A percentile compares a stretch with the other conserved stretches of the same genome.
These are phyloP conservation scores for Adrianichthys oophorus DNA, from an alignment of 2,797 vertebrate species.

Conservation along the genomic window DNA sequence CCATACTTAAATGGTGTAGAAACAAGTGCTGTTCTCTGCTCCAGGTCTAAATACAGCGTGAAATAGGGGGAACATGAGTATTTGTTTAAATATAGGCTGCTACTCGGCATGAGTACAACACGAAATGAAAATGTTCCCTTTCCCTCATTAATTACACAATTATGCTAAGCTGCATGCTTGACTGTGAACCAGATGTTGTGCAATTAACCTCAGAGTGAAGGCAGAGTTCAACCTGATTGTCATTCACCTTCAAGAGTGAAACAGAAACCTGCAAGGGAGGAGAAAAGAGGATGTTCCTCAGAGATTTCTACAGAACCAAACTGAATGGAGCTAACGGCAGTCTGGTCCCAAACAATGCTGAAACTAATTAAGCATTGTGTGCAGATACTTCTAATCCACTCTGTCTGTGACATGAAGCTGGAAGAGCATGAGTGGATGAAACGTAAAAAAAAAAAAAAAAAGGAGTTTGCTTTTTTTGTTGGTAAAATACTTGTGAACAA, in stretches of 20 bases:
- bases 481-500: background rate
- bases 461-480: background rate
- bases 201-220: constrained; percentile 66
- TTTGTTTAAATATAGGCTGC: constrained; percentile 37
- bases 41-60: constrained; percentile 48
- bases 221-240: constrained; percentile 58
- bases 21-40: constrained; percentile 14
- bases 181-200: constrained; percentile 64
- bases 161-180: constrained; percentile 58
- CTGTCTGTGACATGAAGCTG: constrained; percentile 31
- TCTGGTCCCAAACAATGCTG: constrained; percentile 14
- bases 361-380: constrained; percentile 24
- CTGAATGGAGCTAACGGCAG: constrained; percentile 10
- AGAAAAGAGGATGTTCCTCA: constrained; percentile 33
- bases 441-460: background rate
- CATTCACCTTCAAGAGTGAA: constrained; percentile 61
- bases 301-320: constrained; percentile 16
- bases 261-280: constrained; percentile 42
- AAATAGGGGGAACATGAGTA: constrained; percentile 59
- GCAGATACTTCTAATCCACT: background rate
- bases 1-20: background rate
- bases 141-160: constrained; percentile 63
- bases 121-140: constrained; percentile 40
- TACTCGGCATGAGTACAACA: constrained; percentile 24
- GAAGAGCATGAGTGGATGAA: background rate